Conservation (phyloP, 1,140 invertebrate species). For the Acromyrmex heyeri region DNA sequence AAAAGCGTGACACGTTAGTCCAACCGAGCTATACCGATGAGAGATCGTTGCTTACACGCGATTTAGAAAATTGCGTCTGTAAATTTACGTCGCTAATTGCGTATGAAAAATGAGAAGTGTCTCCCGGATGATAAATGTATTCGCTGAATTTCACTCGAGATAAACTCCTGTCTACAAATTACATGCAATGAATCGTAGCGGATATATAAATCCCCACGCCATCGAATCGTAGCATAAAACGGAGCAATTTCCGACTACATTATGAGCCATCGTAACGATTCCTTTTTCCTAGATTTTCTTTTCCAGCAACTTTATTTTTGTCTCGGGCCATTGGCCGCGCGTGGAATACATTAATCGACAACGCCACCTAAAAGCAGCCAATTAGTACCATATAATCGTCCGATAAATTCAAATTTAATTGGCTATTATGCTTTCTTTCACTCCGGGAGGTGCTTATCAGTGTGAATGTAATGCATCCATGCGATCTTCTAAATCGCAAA, state of each 20-base stretch:
- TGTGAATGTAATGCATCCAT: not conserved
- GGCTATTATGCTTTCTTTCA: constrained; percentile 37
- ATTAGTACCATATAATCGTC: constrained; percentile 70
- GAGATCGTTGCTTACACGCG: not conserved
- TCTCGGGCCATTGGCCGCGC: constrained; percentile 18
- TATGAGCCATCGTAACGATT: not conserved
- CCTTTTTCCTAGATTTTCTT: constrained; percentile 5
- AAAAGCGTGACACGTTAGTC: not conserved
- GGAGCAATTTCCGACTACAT: not conserved
- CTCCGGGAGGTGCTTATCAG: not conserved
- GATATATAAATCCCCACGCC: not conserved
- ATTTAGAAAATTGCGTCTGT: constrained; percentile 10
- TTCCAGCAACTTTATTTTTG: constrained; percentile 29
- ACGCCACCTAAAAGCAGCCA: constrained; percentile 58
- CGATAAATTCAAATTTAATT: constrained; percentile 76
- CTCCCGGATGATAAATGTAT: not conserved
- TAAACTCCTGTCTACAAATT: constrained; percentile 22
- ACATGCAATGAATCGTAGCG: not conserved
- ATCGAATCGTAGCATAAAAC: constrained; percentile 21
- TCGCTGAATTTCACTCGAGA: constrained; percentile 36
- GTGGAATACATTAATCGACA: constrained; percentile 56
- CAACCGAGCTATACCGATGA: constrained; percentile 1
- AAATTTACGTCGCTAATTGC: constrained; percentile 35
- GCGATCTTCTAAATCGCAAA: not conserved
- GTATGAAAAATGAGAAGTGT: constrained; percentile 30